Evolutionary conservation across 2,888 invertebrate genomes (phyloP), one percentile per base, ranked within the genome.

Genomic region (Lepetodrilus schrolli): DNA sequence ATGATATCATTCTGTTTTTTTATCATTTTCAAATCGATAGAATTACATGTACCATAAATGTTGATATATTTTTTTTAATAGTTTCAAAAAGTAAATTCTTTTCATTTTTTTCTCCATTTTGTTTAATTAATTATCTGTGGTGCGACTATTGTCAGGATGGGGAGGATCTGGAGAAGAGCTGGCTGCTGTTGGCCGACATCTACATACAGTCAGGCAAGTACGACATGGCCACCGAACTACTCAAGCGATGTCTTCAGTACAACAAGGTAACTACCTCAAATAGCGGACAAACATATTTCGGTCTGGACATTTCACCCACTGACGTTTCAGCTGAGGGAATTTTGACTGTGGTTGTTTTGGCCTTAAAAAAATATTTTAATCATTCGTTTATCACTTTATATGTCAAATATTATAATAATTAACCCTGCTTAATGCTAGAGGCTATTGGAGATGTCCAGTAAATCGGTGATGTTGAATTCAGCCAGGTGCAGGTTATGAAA

Each of bases 101-200:
- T 51, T 36, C 34, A 20, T 10, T 36, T 20, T 34, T 50, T 2
- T 51, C 23, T 43, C 13, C 17, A 48, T 51, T 3, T 71, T 37
- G 26, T 72, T 26, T 34, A 47, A 20, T 0, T 38, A 23, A 37
- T 58, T 47, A 26, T 26, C 5, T 13, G 47, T 26, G 1, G 26
- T n/a, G n/a, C n/a, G n/a, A 23, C n/a, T 72, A 4, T 34, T 43
- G 78, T 8, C 71, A 90, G 89, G 97, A 98, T 85, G 97, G 98
- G 0, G 98, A 98, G 86, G 97, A 98, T 85, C 92, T 99, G 75
- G 99, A 99, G 91, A 94, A 96, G 77, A 96, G 97, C 90, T 99
- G 99, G 99, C 90, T 99, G 5, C 92, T 98, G 58, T 92, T 98
- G n/a, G 95, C 96, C 0, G 98, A 98, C 80, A 94, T 95, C 81